Base-by-base conservation (phyloP, 2,113 vertebrate species). In the Ellobius talpinus region DNA sequence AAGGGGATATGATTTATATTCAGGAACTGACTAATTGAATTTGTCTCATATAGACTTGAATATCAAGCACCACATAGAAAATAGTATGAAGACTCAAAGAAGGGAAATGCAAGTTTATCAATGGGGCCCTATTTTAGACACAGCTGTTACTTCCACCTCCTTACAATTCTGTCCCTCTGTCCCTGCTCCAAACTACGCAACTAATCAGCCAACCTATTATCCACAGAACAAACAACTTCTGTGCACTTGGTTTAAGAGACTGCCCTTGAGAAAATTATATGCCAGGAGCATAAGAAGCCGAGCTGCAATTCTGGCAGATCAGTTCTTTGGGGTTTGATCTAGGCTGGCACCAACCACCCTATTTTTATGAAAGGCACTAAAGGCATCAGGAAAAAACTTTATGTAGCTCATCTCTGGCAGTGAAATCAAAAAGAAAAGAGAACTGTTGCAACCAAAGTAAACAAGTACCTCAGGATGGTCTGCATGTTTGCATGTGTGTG, bases 171-270 rank as follows among this genome's bases (percentile, higher is more conserved):
- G 58, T 19, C 13, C 50, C 61, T 91, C 26, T n/a, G 13, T 39
- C 14, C 39, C 33, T 50, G 76, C 82, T 29, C 45, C 8, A 92
- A 84, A 13, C 12, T 58, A 78, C 66, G 29, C 29, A 89, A 39
- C 12, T 89, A 47, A 84, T 82, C 36, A 39, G 58, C 76, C 79
- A 88, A 68, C 4, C 82, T 78, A 85, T 76, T 76, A 74, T 76
- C 36, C 58, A 73, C 50, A 82, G 14, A 90, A 36, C 50, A 12
- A 45, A 36, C 36, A 86, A 55, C 84, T 86, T 95, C 98, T 97
- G 97, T 97, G 99, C 98, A 98, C 99, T 99, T 93, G 99, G 99
- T 96, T 99, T 99, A 13, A 99, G 98, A 52, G 98, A 98, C 0
- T 98, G 92, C 99, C 99, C 31, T 96, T 99, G 52, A 99, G 98